These are phyloP conservation scores for Atta colombica DNA, from an alignment of 1,140 invertebrate genomes.

Conservation along the genomic window DNA sequence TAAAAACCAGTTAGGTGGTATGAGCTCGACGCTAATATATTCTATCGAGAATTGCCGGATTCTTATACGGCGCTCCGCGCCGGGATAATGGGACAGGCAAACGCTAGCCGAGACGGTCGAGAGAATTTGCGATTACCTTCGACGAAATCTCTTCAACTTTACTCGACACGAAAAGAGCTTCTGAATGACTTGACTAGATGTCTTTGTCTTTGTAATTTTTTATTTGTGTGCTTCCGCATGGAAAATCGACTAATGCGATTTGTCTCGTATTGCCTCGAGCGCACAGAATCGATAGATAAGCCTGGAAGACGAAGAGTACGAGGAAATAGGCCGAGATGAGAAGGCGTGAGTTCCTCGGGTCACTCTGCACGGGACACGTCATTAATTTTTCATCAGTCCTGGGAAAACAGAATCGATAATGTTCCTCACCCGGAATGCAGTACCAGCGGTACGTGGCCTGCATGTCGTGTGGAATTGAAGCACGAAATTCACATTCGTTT, in stretches of 20 bases:
- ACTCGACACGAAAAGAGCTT: constrained; percentile 18
- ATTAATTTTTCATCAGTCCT: constrained; percentile 76
- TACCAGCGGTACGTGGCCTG: constrained; percentile 52
- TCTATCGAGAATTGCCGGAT: constrained; percentile 64
- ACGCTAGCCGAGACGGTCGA: constrained; percentile 13
- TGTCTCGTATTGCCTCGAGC: constrained; percentile 54
- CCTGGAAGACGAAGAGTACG: not conserved
- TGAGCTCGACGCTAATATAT: constrained; percentile 52
- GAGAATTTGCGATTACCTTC: constrained; percentile 36
- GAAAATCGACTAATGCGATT: constrained; percentile 61
- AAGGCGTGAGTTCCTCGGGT: not conserved
- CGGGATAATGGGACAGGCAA: constrained; percentile 61
- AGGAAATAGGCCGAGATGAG: not conserved
- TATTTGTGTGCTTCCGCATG: constrained; percentile 40
- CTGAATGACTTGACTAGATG: constrained; percentile 34
- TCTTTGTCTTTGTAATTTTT: constrained; percentile 59
- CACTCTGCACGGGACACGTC: constrained; percentile 36
- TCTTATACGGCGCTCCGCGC: constrained; percentile 46
- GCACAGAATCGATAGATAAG: constrained; percentile 16
- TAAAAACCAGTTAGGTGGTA: constrained; percentile 47
- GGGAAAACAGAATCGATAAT: constrained; percentile 78
- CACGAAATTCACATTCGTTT: constrained; percentile 71
- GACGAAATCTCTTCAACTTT: constrained; percentile 16
- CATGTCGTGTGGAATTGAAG: constrained; percentile 65
- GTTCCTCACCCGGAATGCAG: constrained; percentile 60